These are phyloP conservation scores for Leucoma salicis DNA, from an alignment of 2,888 invertebrate genomes.

Conservation along the genomic window DNA sequence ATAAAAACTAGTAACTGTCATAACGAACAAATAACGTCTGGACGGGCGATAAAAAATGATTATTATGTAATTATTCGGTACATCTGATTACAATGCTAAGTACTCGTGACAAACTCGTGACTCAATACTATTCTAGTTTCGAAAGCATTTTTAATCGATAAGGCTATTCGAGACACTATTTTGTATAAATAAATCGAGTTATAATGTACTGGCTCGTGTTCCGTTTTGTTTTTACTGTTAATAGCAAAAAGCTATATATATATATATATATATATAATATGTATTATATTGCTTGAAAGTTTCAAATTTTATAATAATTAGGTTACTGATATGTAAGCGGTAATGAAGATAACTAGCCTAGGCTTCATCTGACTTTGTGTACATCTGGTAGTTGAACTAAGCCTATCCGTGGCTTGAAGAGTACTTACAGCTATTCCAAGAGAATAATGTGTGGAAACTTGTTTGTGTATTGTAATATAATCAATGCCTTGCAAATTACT, in stretches of 20 bases:
- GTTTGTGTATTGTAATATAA: not conserved
- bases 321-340: no score
- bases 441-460: no score
- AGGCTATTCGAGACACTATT: constrained; percentile 14
- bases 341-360: no score
- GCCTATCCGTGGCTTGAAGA: no score
- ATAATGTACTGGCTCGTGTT: constrained; percentile 9
- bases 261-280: no score
- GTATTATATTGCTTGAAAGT: no score
- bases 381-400: no score
- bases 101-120: constrained; percentile 21
- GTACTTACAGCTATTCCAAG: no score
- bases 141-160: constrained; percentile 18
- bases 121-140: constrained; percentile 21
- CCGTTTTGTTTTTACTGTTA: constrained; percentile 12
- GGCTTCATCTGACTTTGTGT: no score
- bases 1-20: no score
- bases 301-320: no score
- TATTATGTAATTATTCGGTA: constrained; percentile 13
- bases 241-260: not conserved
- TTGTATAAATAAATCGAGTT: constrained; percentile 20
- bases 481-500: not conserved
- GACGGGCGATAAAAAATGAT: constrained; percentile 1
- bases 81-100: constrained; percentile 12
- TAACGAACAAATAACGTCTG: no score